phyloP scores from a whole-genome alignment of 92 coral and sea anemone genomes.

The Pocillopora grandis region DNA sequence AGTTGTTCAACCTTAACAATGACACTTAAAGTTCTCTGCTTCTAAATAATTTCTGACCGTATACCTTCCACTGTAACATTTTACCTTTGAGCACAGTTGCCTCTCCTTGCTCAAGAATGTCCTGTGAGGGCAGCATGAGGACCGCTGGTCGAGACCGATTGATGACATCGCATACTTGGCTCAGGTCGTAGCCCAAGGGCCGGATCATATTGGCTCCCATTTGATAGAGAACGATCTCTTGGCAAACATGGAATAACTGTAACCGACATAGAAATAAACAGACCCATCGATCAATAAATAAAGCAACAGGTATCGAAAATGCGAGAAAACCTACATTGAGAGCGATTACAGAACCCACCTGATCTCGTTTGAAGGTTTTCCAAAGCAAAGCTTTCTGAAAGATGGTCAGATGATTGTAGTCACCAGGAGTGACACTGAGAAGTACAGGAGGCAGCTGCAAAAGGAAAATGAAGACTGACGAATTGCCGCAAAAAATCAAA shows the following conservation, averaged over 20 bases:
- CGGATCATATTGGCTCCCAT: slow-evolving; percentile 86
- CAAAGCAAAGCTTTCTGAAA: slow-evolving; percentile 96
- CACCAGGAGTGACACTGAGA: slow-evolving; percentile 80
- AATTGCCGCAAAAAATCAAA: neutral
- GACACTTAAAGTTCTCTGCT: too few species aligned
- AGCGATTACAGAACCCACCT: slow-evolving; percentile 48
- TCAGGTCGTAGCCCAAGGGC: slow-evolving; percentile 70
- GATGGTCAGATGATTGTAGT: slow-evolving; percentile 65
- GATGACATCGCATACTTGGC: slow-evolving; percentile 57
- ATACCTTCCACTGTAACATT: neutral
- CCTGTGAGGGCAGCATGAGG: slow-evolving; percentile 71
- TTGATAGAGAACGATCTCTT: slow-evolving; percentile 88
- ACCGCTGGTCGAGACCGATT: slow-evolving; percentile 73
- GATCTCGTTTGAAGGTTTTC: slow-evolving; percentile 81
- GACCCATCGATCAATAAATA: neutral
- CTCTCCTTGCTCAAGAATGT: slow-evolving; percentile 57
- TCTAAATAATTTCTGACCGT: neutral
- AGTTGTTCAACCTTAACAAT: too few species aligned
- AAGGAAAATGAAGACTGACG: neutral
- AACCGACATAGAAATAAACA: neutral
- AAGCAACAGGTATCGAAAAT: too few species aligned
- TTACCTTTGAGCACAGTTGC: slow-evolving; percentile 63
- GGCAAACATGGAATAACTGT: slow-evolving; percentile 80
- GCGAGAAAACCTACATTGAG: too few species aligned
- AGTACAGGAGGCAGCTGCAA: slow-evolving; percentile 89